phyloP scores from a whole-genome alignment of 1,140 invertebrate species.

The Lutraria rhynchaena region DNA sequence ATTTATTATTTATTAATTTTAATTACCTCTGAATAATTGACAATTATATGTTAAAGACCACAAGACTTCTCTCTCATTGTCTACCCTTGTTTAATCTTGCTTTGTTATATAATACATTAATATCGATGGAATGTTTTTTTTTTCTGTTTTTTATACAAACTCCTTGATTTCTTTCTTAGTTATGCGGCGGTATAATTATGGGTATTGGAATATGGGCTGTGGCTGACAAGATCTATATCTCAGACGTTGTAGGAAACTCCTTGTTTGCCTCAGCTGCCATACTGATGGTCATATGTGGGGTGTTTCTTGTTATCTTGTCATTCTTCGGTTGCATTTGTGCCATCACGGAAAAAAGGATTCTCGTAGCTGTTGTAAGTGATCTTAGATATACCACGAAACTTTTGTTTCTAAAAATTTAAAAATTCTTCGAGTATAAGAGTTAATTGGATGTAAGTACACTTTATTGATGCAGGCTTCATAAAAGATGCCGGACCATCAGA shows the following conservation, averaged over 20 bases:
- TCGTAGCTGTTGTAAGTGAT: conserved; percentile 64
- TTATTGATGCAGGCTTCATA: neutral
- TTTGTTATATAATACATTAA: too few species aligned
- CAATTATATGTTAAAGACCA: neutral
- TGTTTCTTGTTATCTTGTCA: conserved; percentile 57
- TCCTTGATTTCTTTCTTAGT: too few species aligned
- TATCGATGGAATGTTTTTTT: too few species aligned
- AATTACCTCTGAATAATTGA: neutral
- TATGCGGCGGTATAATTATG: conserved; percentile 59
- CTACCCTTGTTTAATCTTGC: too few species aligned
- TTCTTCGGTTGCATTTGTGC: conserved; percentile 63
- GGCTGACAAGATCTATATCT: conserved; percentile 68
- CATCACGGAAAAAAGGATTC: conserved; percentile 41
- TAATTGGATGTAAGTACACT: neutral
- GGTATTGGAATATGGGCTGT: conserved; percentile 70
- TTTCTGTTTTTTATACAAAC: neutral
- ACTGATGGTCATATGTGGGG: conserved; percentile 63
- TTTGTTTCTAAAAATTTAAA: neutral
- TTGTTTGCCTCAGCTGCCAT: conserved; percentile 66
- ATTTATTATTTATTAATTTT: neutral
- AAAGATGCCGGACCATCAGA: too few species aligned
- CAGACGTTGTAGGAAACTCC: conserved; percentile 64
- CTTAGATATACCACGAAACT: neutral
- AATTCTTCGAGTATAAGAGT: neutral
- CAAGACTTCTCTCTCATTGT: neutral